Evolutionary conservation across 2,113 vertebrate species (phyloP).

Genomic region (Oryzias woworae): DNA sequence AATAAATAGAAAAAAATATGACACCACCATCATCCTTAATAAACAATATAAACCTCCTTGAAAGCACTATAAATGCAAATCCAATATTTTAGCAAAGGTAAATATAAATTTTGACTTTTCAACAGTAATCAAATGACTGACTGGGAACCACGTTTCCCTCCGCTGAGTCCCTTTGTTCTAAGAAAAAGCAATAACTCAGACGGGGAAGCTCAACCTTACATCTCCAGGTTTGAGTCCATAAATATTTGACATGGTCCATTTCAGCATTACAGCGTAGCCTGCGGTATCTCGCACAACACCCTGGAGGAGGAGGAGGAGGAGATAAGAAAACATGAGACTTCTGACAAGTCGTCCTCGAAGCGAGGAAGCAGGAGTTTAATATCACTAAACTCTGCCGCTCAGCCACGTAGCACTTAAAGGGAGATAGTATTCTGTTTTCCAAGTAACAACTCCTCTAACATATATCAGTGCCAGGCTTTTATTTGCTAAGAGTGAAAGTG

Average conservation of each 20-base stretch:
- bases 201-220: slow-evolving; percentile 76
- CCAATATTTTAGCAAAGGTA: not conserved
- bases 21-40: not conserved
- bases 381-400: slow-evolving; percentile 11
- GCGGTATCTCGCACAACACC: slow-evolving; percentile 91
- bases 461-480: not conserved
- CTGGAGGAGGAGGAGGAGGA: slow-evolving; percentile 65
- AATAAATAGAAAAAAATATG: not conserved
- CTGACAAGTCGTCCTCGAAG: slow-evolving; percentile 19
- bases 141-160: slow-evolving; percentile 1
- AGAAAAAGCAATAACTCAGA: slow-evolving; percentile 4
- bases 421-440: not conserved
- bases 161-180: slow-evolving; percentile 15
- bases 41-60: not conserved
- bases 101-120: slow-evolving; percentile 5
- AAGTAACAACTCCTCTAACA: slow-evolving; percentile 3
- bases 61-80: slow-evolving; percentile 8
- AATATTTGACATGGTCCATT: slow-evolving; percentile 95
- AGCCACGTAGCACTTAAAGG: not conserved
- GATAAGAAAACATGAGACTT: slow-evolving; percentile 32
- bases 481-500: slow-evolving; percentile 1
- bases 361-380: slow-evolving; percentile 14
- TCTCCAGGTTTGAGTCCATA: slow-evolving; percentile 92
- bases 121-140: slow-evolving; percentile 5
- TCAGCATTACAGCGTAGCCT: slow-evolving; percentile 94